Evolutionary conservation across 1,140 invertebrate genomes (phyloP), one percentile per base, ranked within the genome.

Genomic region (Chelonus insularis): DNA sequence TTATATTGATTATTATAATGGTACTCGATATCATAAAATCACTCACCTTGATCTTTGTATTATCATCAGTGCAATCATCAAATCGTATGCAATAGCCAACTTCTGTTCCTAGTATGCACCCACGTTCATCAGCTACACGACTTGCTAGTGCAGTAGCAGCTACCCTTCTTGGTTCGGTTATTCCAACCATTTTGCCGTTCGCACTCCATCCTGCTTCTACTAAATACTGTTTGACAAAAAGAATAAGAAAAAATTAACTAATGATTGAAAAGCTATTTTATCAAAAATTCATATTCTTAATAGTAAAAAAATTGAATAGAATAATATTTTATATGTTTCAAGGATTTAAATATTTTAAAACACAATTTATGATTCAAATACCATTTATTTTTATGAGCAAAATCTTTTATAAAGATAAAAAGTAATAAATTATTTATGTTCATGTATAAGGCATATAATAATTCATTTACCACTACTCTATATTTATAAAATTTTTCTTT

Each of bases 1-100:
- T 52, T 54, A 2, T 5, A 14, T 34, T 36, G 6, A 5, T 14
- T 29, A 2, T 34, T 39, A n/a, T n/a, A n/a, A n/a, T n/a, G n/a
- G n/a, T n/a, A n/a, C n/a, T n/a, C n/a, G n/a, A n/a, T 52, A 20
- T 41, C 47, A 50, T 36, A n/a, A 48, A 51, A 58, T 43, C 63
- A 59, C 66, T 71, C 75, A 94, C 92, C 82, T 97, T 96, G 37
- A 99, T 94, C 67, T 89, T 88, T 1, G 95, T 97, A 2, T 83
- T 81, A 2, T 82, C 76, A 43, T 86, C 85, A 25, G 84, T 87
- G 57, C 87, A 88, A 52, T 95, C 89, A 72, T 97, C 92, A 82
- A 99, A 99, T 25, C 95, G 86, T 61, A 99, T 95, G 1, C 88
- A 86, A 78, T 98, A 99, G 0, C 97, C 97, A 12, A 99, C 94